Evolutionary conservation across 2,113 vertebrate species (phyloP).

Genomic region (Lepus europaeus): DNA sequence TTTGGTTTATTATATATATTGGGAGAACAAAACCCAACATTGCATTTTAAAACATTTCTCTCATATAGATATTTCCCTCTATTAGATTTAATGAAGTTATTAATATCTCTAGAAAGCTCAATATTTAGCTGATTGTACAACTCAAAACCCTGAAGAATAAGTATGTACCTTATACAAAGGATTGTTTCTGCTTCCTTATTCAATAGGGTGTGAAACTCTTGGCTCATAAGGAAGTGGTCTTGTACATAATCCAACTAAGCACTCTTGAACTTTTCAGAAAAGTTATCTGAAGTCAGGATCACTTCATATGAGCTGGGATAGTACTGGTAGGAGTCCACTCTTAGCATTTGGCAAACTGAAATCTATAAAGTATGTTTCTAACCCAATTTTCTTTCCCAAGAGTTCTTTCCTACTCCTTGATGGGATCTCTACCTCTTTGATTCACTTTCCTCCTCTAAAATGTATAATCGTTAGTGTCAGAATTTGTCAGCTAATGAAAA

Average conservation of each 20-base stretch:
- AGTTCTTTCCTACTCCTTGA: not conserved
- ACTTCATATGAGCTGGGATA: not conserved
- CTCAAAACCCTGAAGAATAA: not conserved
- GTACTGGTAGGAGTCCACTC: not conserved
- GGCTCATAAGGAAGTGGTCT: not conserved
- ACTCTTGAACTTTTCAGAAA: not conserved
- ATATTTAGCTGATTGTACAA: not conserved
- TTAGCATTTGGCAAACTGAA: not conserved
- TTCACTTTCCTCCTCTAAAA: slow-evolving; percentile 24
- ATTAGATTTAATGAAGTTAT: not conserved
- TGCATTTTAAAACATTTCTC: not conserved
- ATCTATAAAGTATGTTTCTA: slow-evolving; percentile 13
- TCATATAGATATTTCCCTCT: not conserved
- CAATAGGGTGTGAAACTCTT: not conserved
- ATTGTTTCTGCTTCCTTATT: not conserved
- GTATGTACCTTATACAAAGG: not conserved
- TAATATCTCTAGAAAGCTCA: not conserved
- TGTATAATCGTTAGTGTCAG: slow-evolving; percentile 32
- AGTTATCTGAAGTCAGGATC: not conserved
- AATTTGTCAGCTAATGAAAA: slow-evolving; percentile 59
- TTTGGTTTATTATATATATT: slow-evolving; percentile 35
- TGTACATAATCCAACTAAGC: not conserved
- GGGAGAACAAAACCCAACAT: not conserved
- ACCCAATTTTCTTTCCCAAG: not conserved
- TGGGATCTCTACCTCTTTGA: not conserved